Conservation (phyloP, 2,888 invertebrate species). For the Halocaridina rubra region DNA sequence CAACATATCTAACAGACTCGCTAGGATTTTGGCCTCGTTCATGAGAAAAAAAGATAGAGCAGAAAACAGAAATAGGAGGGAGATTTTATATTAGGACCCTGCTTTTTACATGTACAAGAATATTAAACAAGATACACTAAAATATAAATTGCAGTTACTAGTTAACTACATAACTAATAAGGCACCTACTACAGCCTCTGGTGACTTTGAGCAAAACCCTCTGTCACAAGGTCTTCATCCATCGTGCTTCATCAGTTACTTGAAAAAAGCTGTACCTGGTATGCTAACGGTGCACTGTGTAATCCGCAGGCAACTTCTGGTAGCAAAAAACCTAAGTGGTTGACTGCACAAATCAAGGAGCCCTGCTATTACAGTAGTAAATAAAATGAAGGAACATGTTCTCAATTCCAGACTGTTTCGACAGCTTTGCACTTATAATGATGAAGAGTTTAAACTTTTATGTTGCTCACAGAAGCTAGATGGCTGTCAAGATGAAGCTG, state of each 20-base stretch:
- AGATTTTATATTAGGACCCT: no score
- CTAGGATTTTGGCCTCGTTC: no score
- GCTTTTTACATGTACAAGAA: no score
- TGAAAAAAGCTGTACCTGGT: slow-evolving; percentile 53
- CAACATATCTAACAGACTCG: no score
- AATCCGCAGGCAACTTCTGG: slow-evolving; percentile 46
- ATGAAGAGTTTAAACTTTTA: slow-evolving; percentile 64
- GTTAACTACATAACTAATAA: no score
- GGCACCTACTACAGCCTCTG: no score
- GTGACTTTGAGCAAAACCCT: no score
- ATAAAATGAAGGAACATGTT: slow-evolving; percentile 61
- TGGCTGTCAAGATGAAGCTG: slow-evolving; percentile 63
- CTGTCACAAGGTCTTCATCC: no score
- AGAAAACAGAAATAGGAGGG: no score
- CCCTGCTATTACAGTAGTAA: slow-evolving; percentile 61
- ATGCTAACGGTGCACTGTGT: slow-evolving; percentile 51
- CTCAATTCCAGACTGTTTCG: slow-evolving; percentile 64
- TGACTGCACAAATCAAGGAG: slow-evolving; percentile 58
- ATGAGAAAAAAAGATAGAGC: no score
- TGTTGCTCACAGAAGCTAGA: slow-evolving; percentile 52
- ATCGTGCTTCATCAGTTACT: slow-evolving; percentile 40
- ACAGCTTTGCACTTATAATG: slow-evolving; percentile 63
- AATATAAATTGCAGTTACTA: no score
- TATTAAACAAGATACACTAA: no score
- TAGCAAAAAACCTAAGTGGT: slow-evolving; percentile 59